These are phyloP conservation scores for Pygmarrhopalites habei DNA, from an alignment of 1,140 invertebrate genomes.

Conservation along the genomic window DNA sequence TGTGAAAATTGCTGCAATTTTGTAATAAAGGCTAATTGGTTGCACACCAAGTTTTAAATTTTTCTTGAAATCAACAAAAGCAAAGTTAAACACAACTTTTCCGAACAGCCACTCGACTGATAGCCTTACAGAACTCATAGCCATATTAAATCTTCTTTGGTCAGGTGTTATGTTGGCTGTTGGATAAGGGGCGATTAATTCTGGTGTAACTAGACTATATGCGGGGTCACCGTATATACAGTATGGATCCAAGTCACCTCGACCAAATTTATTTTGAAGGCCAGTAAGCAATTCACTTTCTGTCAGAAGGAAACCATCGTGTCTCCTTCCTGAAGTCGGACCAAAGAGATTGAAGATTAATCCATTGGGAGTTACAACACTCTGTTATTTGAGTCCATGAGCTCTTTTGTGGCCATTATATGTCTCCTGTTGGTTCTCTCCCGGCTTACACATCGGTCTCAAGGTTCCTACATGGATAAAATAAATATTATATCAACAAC, in stretches of 20 bases:
- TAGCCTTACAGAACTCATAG: slow-evolving; percentile 10
- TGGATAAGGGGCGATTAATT: slow-evolving; percentile 17
- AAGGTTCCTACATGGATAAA: no score
- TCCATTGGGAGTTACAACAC: no score
- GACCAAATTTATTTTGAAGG: background rate
- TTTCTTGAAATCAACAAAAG: slow-evolving; percentile 18
- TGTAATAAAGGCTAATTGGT: slow-evolving; percentile 5
- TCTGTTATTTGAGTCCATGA: no score
- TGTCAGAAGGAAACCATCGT: no score
- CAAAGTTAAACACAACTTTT: slow-evolving; percentile 2
- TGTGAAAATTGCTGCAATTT: background rate
- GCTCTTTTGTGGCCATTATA: no score
- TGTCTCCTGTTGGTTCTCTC: no score
- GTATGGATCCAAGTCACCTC: background rate
- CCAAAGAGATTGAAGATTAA: no score
- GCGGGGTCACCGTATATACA: slow-evolving; percentile 19
- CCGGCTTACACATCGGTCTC: no score
- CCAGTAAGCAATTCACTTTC: no score
- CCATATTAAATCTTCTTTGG: background rate
- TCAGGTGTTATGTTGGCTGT: background rate
- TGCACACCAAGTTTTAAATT: slow-evolving; percentile 2
- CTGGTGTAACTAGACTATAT: background rate
- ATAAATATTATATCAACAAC: no score
- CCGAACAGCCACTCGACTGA: slow-evolving; percentile 15
- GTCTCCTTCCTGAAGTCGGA: no score